phyloP scores from a whole-genome alignment of 2,888 invertebrate genomes.

The Cephus pulcher region DNA sequence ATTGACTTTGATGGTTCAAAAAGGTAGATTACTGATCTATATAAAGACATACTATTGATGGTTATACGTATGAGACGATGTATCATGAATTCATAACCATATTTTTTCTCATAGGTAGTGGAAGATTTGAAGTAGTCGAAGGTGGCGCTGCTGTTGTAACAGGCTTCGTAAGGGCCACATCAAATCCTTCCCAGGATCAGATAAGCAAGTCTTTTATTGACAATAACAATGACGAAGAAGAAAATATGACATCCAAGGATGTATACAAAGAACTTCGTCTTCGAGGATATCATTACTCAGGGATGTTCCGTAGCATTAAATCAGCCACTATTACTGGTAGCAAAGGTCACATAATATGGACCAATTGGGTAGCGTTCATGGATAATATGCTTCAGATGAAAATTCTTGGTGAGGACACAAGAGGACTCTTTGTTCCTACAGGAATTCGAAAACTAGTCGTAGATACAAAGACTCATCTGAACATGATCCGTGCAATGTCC shows the following conservation, averaged over 20 bases:
- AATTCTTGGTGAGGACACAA: constrained; percentile 65
- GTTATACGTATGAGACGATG: neutral
- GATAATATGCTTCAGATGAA: constrained; percentile 77
- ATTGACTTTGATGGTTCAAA: constrained; percentile 71
- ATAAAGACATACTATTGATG: constrained; percentile 66
- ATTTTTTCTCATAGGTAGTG: constrained; percentile 55
- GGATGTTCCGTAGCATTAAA: constrained; percentile 68
- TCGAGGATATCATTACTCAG: constrained; percentile 70
- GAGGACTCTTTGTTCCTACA: constrained; percentile 71
- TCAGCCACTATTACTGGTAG: constrained; percentile 65
- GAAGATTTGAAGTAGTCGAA: constrained; percentile 73
- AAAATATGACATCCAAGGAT: constrained; percentile 55
- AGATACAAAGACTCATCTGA: constrained; percentile 67
- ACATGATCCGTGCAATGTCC: constrained; percentile 41
- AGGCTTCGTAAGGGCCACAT: constrained; percentile 74
- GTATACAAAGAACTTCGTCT: constrained; percentile 67
- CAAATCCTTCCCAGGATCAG: constrained; percentile 58
- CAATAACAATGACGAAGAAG: constrained; percentile 35
- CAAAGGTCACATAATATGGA: constrained; percentile 69
- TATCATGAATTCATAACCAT: neutral
- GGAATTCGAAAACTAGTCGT: constrained; percentile 70
- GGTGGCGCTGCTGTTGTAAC: constrained; percentile 78
- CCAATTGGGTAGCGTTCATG: constrained; percentile 77
- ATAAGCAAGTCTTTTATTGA: constrained; percentile 40
- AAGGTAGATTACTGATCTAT: constrained; percentile 63